A percentile compares a stretch with the other conserved stretches of the same genome.
Conservation (phyloP, 2,113 vertebrate genomes). For the Menura novaehollandiae region DNA sequence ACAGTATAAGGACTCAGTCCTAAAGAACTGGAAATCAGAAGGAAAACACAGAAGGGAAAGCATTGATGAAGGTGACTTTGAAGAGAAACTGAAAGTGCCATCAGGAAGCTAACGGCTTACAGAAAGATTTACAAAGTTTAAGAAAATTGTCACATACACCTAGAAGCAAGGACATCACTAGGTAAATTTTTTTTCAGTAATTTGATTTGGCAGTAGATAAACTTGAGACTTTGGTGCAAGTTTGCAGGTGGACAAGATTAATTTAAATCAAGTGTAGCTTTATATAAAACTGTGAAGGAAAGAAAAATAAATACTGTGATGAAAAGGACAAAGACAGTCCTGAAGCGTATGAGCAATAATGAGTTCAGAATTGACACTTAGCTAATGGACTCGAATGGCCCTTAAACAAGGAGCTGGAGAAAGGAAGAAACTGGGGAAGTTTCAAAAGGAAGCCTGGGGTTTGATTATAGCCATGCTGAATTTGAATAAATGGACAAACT, state of each 20-base stretch:
- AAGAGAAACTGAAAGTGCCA: not conserved
- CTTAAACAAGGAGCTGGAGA: not conserved
- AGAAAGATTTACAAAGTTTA: not conserved
- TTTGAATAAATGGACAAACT: not conserved
- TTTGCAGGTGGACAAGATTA: not conserved
- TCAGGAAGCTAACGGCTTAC: not conserved
- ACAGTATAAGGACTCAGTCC: not conserved
- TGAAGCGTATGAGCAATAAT: rapidly evolving
- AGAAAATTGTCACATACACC: not conserved
- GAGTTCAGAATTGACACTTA: not conserved
- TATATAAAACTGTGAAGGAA: not conserved
- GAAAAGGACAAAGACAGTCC: not conserved
- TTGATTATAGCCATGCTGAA: not conserved
- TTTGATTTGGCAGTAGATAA: not conserved
- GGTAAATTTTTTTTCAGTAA: not conserved
- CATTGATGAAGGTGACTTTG: not conserved
- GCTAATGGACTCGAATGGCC: not conserved
- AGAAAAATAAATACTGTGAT: not conserved
- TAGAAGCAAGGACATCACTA: not conserved
- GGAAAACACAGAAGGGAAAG: not conserved
- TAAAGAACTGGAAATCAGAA: not conserved
- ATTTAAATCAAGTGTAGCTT: not conserved
- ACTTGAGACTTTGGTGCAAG: not conserved
- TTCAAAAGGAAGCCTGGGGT: not conserved
- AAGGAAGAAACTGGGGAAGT: not conserved